These are phyloP conservation scores for Parnassius apollo DNA, from an alignment of 2,888 invertebrate species.

Conservation along the genomic window DNA sequence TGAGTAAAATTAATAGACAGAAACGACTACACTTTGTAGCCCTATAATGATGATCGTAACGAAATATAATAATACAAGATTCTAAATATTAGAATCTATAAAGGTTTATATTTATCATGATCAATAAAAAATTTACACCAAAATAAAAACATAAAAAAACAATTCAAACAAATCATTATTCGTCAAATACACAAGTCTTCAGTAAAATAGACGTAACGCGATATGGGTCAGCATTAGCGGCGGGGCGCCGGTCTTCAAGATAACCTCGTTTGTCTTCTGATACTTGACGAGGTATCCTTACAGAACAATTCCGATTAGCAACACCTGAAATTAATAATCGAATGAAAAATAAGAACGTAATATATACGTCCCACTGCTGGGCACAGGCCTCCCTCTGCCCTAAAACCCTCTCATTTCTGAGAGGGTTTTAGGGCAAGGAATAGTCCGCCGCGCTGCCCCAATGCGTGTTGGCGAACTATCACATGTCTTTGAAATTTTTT, in stretches of 20 bases:
- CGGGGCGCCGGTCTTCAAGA: slow-evolving; percentile 95
- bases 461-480: too few species aligned
- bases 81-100: neutral
- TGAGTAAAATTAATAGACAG: too few species aligned
- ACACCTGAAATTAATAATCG: slow-evolving; percentile 81
- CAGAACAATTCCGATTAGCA: slow-evolving; percentile 94
- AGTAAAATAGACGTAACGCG: slow-evolving; percentile 89
- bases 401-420: too few species aligned
- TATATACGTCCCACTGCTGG: too few species aligned
- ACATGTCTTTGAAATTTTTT: too few species aligned
- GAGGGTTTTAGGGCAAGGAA: too few species aligned
- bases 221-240: slow-evolving; percentile 96
- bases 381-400: too few species aligned
- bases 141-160: neutral
- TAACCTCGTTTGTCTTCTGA: slow-evolving; percentile 96
- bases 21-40: too few species aligned
- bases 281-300: slow-evolving; percentile 95
- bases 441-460: too few species aligned
- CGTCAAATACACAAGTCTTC: slow-evolving; percentile 90
- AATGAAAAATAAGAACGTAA: too few species aligned
- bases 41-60: too few species aligned
- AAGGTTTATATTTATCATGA: neutral
- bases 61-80: too few species aligned
- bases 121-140: neutral
- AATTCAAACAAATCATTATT: slow-evolving; percentile 63